Conservation (phyloP, 2,888 invertebrate species). For the Synergus itoensis region DNA sequence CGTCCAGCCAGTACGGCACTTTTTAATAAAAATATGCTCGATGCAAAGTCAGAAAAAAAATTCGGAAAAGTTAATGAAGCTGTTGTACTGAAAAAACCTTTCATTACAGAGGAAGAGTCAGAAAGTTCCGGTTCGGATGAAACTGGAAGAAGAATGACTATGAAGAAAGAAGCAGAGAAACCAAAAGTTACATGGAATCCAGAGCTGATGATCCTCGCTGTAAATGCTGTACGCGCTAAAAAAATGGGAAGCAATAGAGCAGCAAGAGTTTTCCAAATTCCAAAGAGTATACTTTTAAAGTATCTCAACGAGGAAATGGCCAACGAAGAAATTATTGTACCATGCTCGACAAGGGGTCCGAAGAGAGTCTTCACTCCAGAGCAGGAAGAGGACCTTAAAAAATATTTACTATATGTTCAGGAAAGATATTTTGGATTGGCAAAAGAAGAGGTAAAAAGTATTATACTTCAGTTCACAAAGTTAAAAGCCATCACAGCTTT, state of each 20-base stretch:
- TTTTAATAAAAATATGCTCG: not conserved
- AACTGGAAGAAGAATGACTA: not conserved
- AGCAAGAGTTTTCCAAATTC: slow-evolving; percentile 17
- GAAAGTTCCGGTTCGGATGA: not conserved
- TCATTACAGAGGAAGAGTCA: not conserved
- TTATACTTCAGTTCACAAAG: slow-evolving; percentile 12
- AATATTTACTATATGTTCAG: not conserved
- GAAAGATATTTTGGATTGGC: slow-evolving; percentile 7
- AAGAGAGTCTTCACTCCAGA: not conserved
- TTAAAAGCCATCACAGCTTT: not conserved
- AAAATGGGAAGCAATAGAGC: not conserved
- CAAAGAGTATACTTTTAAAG: slow-evolving; percentile 7
- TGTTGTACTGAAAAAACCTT: not conserved
- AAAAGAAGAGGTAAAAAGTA: slow-evolving; percentile 14
- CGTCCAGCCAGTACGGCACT: not conserved
- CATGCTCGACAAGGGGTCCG: no score
- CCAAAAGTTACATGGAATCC: slow-evolving; percentile 2
- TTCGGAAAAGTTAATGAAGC: not conserved
- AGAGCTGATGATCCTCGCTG: slow-evolving; percentile 8
- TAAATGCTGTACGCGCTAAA: slow-evolving; percentile 5
- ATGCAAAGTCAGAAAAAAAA: not conserved
- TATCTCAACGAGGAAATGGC: slow-evolving; percentile 9
- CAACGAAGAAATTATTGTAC: not conserved
- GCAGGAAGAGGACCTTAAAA: not conserved
- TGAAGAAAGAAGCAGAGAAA: not conserved